phyloP scores from a whole-genome alignment of 2,797 vertebrate genomes.

The Botia almorhae region DNA sequence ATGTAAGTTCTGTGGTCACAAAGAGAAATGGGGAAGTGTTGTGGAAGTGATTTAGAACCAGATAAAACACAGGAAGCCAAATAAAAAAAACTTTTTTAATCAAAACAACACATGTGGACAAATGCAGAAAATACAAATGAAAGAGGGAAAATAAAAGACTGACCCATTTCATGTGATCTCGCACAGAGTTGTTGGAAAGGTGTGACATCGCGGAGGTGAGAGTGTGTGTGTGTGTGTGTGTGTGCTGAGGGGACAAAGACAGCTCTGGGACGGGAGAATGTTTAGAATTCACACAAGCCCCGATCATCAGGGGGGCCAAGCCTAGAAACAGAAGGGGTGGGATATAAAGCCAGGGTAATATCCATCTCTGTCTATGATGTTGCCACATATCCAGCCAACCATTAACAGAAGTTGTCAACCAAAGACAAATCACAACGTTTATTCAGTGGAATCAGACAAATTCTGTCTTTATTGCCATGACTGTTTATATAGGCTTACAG shows the following conservation, averaged over 20 bases:
- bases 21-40: neutral
- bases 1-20: neutral
- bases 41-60: neutral
- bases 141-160: slow-evolving; percentile 72
- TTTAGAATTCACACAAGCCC: slow-evolving; percentile 78
- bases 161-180: slow-evolving; percentile 87
- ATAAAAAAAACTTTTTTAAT: neutral
- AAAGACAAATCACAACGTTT: slow-evolving; percentile 29
- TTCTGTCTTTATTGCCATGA: slow-evolving; percentile 40
- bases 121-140: slow-evolving; percentile 50
- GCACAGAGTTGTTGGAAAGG: slow-evolving; percentile 81
- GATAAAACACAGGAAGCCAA: slow-evolving; percentile 20
- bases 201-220: slow-evolving; percentile 81
- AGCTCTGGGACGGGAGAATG: slow-evolving; percentile 71
- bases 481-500: slow-evolving; percentile 49
- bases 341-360: slow-evolving; percentile 59
- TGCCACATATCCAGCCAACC: slow-evolving; percentile 32
- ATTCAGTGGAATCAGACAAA: slow-evolving; percentile 58
- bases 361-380: slow-evolving; percentile 27
- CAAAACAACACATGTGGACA: too few species aligned
- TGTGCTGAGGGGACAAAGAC: slow-evolving; percentile 64
- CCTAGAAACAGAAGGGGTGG: slow-evolving; percentile 77
- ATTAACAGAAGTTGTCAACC: slow-evolving; percentile 26
- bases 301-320: slow-evolving; percentile 77
- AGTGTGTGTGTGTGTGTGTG: slow-evolving; percentile 77